Percentiles rank a stretch among this genome's conserved stretches.
Evolutionary conservation across 2,113 vertebrate genomes (phyloP).

Genomic region (Egretta garzetta): DNA sequence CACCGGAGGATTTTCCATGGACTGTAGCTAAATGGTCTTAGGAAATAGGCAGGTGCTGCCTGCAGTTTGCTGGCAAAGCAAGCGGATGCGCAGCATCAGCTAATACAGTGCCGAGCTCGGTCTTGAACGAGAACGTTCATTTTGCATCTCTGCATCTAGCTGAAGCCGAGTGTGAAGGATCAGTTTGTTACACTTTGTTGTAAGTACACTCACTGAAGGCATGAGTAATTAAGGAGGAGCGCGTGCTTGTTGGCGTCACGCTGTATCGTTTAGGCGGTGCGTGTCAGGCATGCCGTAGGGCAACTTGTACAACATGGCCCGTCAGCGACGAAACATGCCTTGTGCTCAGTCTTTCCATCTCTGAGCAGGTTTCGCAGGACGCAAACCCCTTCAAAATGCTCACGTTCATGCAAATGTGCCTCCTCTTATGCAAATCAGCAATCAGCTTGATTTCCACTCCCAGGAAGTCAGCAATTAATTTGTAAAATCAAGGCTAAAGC

Average conservation of each 20-base stretch:
- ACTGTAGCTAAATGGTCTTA: not conserved
- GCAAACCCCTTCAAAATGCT: not conserved
- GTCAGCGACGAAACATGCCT: fast-evolving
- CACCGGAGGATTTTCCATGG: not conserved
- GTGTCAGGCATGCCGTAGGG: not conserved
- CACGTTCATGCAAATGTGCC: not conserved
- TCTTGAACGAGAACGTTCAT: not conserved
- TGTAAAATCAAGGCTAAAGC: not conserved
- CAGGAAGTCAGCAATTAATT: slow-evolving; percentile 8
- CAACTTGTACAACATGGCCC: fast-evolving
- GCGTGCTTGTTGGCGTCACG: not conserved
- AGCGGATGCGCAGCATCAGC: not conserved
- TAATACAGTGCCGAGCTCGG: not conserved
- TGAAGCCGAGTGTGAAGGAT: not conserved
- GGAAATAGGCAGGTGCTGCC: not conserved
- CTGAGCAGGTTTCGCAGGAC: not conserved
- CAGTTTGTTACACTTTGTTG: not conserved
- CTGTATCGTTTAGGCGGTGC: not conserved
- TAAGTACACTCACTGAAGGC: not conserved
- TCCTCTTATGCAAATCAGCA: slow-evolving; percentile 26
- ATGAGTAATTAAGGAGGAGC: not conserved
- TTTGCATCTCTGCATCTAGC: not conserved
- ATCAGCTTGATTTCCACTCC: slow-evolving; percentile 36
- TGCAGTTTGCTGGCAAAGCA: not conserved
- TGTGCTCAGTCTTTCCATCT: not conserved